These are phyloP conservation scores for Eurois occulta DNA, from an alignment of 2,888 invertebrate genomes.

Conservation along the genomic window DNA sequence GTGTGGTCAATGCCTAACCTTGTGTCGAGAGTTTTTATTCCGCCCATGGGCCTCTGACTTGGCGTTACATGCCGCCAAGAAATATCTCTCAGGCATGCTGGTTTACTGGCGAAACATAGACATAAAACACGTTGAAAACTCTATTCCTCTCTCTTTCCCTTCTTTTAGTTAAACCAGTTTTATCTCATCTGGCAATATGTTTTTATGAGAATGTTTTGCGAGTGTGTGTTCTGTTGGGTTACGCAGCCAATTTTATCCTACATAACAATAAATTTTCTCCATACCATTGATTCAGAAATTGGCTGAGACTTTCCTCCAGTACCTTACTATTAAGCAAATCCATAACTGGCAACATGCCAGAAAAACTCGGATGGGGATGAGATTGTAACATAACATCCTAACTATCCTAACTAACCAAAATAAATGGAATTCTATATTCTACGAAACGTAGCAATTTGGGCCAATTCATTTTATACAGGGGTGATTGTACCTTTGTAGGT, in stretches of 20 bases:
- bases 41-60: too few relatives aligned
- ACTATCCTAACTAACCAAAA: not conserved
- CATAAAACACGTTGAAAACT: not conserved
- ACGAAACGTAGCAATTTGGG: not conserved
- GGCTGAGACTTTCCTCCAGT: not conserved
- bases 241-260: not conserved
- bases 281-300: constrained; percentile 22
- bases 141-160: not conserved
- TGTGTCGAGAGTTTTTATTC: too few relatives aligned
- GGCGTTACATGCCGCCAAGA: too few relatives aligned
- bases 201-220: not conserved
- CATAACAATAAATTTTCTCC: not conserved
- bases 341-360: constrained; percentile 38
- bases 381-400: constrained; percentile 21
- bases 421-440: constrained; percentile 20
- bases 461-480: not conserved
- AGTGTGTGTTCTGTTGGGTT: not conserved
- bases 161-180: not conserved
- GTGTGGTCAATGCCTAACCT: too few relatives aligned
- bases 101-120: not conserved
- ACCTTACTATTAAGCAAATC: constrained; percentile 28
- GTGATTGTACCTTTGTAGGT: not conserved
- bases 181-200: not conserved
- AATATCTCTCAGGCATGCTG: too few relatives aligned
- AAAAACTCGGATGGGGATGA: constrained; percentile 27